phyloP scores from a whole-genome alignment of 2,113 vertebrate species.

The Lates calcarifer region DNA sequence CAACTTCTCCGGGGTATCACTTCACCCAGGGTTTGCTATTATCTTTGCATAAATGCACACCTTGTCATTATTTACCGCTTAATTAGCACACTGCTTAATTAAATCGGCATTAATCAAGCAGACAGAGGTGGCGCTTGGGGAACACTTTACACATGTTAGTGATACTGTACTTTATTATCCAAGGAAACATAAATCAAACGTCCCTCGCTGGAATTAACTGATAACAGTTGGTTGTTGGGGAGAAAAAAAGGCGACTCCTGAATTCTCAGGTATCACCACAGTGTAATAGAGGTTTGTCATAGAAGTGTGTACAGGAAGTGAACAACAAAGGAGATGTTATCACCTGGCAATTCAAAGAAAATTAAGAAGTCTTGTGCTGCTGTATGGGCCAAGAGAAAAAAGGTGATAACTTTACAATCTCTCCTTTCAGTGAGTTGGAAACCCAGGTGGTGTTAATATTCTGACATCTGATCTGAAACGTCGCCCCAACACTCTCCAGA shows the following conservation, averaged over 20 bases:
- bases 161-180: constrained; percentile 83
- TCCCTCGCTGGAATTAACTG: constrained; percentile 76
- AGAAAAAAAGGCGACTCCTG: neutral
- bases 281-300: constrained; percentile 24
- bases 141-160: constrained; percentile 83
- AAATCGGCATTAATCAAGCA: constrained; percentile 86
- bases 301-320: neutral
- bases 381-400: neutral
- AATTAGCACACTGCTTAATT: constrained; percentile 85
- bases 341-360: constrained; percentile 1
- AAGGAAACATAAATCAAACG: constrained; percentile 77
- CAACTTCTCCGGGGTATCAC: constrained; percentile 56
- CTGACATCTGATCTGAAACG: neutral
- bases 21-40: constrained; percentile 75
- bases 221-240: constrained; percentile 71
- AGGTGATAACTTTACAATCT: neutral
- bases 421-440: neutral
- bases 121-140: constrained; percentile 81
- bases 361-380: constrained; percentile 1
- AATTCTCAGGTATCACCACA: constrained; percentile 15
- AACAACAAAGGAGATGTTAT: constrained; percentile 32
- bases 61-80: constrained; percentile 86
- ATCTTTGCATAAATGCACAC: constrained; percentile 83
- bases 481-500: neutral
- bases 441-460: neutral